A percentile compares a stretch with the other conserved stretches of the same genome.
Conservation (phyloP, 2,113 vertebrate genomes). For the Oncorhynchus nerka region DNA sequence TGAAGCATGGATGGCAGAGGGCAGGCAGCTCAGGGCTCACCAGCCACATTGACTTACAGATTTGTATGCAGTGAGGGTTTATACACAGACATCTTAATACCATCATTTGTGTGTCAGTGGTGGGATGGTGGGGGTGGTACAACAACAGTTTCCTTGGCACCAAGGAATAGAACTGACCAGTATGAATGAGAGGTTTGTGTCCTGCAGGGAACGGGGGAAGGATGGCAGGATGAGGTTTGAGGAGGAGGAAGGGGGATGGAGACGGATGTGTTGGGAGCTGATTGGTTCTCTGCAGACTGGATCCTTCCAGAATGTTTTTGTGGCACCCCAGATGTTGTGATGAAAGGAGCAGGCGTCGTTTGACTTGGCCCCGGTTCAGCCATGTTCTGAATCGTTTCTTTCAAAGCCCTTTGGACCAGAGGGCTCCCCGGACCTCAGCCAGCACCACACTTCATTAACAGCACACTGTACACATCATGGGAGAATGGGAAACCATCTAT, state of each 20-base stretch:
- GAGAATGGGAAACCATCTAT: neutral
- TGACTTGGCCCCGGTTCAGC: constrained; percentile 39
- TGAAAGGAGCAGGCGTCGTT: constrained; percentile 40
- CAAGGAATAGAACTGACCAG: constrained; percentile 35
- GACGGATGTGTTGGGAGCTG: constrained; percentile 22
- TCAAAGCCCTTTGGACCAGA: constrained; percentile 47
- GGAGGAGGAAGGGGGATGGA: constrained; percentile 40
- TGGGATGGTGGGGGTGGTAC: neutral
- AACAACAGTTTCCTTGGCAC: constrained; percentile 53
- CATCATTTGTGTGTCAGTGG: neutral
- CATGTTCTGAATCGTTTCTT: constrained; percentile 40
- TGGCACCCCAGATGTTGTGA: constrained; percentile 60
- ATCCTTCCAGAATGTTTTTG: constrained; percentile 58
- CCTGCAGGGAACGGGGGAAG: constrained; percentile 13
- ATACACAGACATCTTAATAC: neutral
- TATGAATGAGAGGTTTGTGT: constrained; percentile 51
- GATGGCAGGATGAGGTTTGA: constrained; percentile 23
- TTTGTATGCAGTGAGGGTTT: neutral
- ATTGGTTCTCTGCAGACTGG: constrained; percentile 38
- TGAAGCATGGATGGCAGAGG: neutral
- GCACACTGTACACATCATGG: neutral
- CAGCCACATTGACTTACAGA: neutral
- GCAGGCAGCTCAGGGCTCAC: neutral
- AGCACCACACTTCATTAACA: neutral
- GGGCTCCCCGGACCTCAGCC: constrained; percentile 28